Evolutionary conservation across 2,113 vertebrate genomes (phyloP).

Genomic region (Antigone vipio): DNA sequence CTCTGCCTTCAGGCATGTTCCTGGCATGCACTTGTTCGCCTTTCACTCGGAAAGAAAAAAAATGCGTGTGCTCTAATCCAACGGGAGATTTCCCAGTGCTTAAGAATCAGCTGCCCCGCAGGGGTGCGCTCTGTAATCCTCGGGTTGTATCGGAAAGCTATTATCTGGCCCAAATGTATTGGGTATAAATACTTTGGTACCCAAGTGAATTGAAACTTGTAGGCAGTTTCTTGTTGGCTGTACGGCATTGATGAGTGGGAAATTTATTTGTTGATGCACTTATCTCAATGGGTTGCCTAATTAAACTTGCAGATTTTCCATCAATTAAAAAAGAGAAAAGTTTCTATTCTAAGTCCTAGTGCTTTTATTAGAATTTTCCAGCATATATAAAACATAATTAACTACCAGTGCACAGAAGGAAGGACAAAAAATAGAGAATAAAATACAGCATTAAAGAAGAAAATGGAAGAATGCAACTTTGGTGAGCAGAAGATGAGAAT

Average conservation of each 20-base stretch:
- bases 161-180: slow-evolving; percentile 15
- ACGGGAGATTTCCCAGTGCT: background rate
- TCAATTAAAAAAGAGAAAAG: slow-evolving; percentile 18
- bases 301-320: slow-evolving; percentile 65
- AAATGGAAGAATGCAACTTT: background rate
- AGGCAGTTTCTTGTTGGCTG: background rate
- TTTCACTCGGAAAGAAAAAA: background rate
- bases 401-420: background rate
- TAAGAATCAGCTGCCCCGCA: background rate
- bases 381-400: background rate
- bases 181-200: background rate
- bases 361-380: slow-evolving; percentile 65
- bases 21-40: background rate
- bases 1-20: background rate
- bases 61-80: background rate
- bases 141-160: background rate
- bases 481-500: background rate
- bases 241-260: slow-evolving; percentile 1
- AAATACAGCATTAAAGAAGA: background rate
- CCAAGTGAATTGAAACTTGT: slow-evolving; percentile 26
- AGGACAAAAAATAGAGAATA: background rate
- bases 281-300: slow-evolving; percentile 54
- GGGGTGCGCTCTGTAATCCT: background rate
- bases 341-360: slow-evolving; percentile 14
- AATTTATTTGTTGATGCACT: slow-evolving; percentile 58